Conservation (phyloP, 2,888 invertebrate genomes). For the Drosophila peninsularis region DNA sequence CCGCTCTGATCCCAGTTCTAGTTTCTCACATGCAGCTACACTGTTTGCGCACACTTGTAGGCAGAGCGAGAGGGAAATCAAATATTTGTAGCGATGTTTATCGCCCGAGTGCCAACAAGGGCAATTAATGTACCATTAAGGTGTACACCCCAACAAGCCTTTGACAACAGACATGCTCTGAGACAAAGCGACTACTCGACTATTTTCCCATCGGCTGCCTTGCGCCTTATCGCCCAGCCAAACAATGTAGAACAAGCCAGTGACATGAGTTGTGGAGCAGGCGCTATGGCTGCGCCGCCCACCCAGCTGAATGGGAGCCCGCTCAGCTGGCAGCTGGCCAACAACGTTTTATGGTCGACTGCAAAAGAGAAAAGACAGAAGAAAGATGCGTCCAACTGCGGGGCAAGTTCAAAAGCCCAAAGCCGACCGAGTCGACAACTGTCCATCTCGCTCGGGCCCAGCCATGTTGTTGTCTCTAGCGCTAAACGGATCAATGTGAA, state of each 20-base stretch:
- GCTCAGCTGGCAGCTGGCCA: constrained; percentile 15
- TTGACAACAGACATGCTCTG: constrained; percentile 45
- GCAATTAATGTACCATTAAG: constrained; percentile 79
- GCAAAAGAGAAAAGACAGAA: constrained; percentile 12
- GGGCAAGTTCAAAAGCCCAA: constrained; percentile 53
- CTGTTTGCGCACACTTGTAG: constrained; percentile 73
- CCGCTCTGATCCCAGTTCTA: background rate
- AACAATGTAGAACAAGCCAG: constrained; percentile 63
- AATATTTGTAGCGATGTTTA: constrained; percentile 78
- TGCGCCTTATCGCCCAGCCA: constrained; percentile 40
- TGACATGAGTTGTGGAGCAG: constrained; percentile 58
- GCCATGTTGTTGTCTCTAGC: constrained; percentile 32
- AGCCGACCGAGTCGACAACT: constrained; percentile 34
- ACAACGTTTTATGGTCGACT: constrained; percentile 72
- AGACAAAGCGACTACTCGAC: constrained; percentile 29
- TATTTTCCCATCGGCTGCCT: constrained; percentile 43
- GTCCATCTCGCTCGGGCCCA: constrained; percentile 5
- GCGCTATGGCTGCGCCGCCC: constrained; percentile 64
- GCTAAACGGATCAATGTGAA: constrained; percentile 79
- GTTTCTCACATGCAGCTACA: constrained; percentile 55
- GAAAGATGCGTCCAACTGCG: constrained; percentile 49
- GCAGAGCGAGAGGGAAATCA: constrained; percentile 66
- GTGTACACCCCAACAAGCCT: constrained; percentile 62
- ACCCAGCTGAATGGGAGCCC: constrained; percentile 51
- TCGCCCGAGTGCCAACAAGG: constrained; percentile 76